These are phyloP conservation scores for Nomada flava DNA, from an alignment of 2,888 invertebrate species.

Conservation along the genomic window DNA sequence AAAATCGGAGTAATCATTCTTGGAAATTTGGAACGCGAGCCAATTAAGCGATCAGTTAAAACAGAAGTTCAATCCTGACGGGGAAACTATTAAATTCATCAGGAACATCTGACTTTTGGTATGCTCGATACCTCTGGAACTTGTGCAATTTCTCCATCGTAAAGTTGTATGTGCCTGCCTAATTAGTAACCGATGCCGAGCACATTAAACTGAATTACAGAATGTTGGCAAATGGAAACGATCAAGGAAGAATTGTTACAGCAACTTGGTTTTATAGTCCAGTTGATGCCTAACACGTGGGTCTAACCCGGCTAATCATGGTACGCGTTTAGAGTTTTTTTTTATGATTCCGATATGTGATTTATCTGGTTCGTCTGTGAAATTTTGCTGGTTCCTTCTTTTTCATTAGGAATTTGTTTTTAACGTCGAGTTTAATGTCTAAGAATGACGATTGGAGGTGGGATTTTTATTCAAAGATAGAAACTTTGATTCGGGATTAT, in stretches of 20 bases:
- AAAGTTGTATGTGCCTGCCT: conserved; percentile 6
- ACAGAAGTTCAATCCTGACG: conserved; percentile 3
- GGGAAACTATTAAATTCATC: background rate
- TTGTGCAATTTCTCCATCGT: conserved; percentile 24
- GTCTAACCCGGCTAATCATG: background rate
- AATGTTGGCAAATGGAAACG: background rate
- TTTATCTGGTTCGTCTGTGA: too few relatives aligned
- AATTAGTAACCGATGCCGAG: conserved; percentile 28
- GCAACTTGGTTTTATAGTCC: background rate
- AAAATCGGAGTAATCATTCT: background rate
- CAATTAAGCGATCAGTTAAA: background rate
- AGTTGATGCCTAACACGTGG: background rate
- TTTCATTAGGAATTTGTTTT: too few relatives aligned
- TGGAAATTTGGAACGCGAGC: background rate
- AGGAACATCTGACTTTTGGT: background rate
- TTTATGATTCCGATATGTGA: too few relatives aligned
- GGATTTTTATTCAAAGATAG: too few relatives aligned
- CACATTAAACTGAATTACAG: conserved; percentile 2
- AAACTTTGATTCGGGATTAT: too few relatives aligned
- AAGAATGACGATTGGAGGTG: too few relatives aligned
- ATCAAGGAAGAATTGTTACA: conserved; percentile 18
- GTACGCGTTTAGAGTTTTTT: background rate
- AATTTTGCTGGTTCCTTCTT: too few relatives aligned
- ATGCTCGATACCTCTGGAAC: conserved; percentile 6
- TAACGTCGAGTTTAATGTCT: too few relatives aligned